These are phyloP conservation scores for Caenorhabditis imperialis DNA, from an alignment of 2,888 invertebrate species.

Conservation along the genomic window DNA sequence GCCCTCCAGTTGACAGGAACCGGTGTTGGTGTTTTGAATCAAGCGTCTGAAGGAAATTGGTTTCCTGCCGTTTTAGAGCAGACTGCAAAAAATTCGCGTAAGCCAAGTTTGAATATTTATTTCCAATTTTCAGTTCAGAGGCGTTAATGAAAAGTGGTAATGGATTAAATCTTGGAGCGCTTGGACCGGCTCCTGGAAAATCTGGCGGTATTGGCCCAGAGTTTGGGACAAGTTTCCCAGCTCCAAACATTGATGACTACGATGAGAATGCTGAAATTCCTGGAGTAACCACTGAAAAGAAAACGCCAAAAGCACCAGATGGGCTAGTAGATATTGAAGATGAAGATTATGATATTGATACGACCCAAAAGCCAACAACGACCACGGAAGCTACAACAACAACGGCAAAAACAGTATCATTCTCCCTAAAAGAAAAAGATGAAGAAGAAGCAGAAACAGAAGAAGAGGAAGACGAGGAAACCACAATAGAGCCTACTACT, in stretches of 20 bases:
- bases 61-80: constrained; percentile 74
- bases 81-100: constrained; percentile 59
- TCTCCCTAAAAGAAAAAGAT: constrained; percentile 27
- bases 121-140: constrained; percentile 24
- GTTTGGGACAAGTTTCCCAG: constrained; percentile 65
- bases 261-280: constrained; percentile 55
- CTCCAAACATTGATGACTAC: constrained; percentile 62
- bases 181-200: constrained; percentile 49
- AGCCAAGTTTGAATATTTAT: neutral
- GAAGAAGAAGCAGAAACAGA: neutral
- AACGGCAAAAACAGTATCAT: constrained; percentile 16
- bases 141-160: constrained; percentile 49
- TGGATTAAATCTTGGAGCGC: constrained; percentile 51
- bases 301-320: constrained; percentile 50
- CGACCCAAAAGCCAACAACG: constrained; percentile 11
- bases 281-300: constrained; percentile 26
- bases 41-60: constrained; percentile 74
- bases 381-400: constrained; percentile 8
- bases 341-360: constrained; percentile 44
- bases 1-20: constrained; percentile 74
- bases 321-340: constrained; percentile 52
- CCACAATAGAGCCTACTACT: constrained; percentile 33
- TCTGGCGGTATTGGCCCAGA: constrained; percentile 55
- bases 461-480: constrained; percentile 25
- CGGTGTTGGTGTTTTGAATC: constrained; percentile 75